Base-by-base conservation (phyloP, 1,140 invertebrate species). In the Globodera ellingtonae region DNA sequence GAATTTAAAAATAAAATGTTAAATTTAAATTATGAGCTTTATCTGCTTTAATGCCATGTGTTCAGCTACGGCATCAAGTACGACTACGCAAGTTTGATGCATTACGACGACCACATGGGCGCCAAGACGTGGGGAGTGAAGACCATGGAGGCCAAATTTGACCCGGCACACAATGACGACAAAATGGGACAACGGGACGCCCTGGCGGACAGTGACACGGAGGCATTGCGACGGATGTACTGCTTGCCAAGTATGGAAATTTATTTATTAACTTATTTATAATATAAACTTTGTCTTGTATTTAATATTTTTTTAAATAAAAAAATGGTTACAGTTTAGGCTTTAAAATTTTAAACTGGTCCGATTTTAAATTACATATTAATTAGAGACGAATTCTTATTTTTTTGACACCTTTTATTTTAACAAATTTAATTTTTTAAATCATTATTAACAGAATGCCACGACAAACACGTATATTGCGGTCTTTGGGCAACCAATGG, bases 381-480 rank as follows among this genome's bases (percentile, higher is more conserved):
- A 35, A 35, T 35, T 35, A 35, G 1, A 35, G 35, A 35, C 35
- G 3, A 35, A 35, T 35, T 35, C 35, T 1, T 35, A 35, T 35
- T 35, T 35, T n/a, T 35, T 0, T 35, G 35, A 35, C 1, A 35
- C 3, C 1, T 35, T 35, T 59, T 44, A 79, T 21, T 59, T 59
- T 18, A 15, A 59, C 18, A 7, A 50, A 50, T 50, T 50, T 7
- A 50, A 1, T 4, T 1, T 52, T 52, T 13, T 52, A 13, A 13
- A 9, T 52, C 13, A 9, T 65, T 18, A 10, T 46, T 66, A 59
- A n/a, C 65, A 82, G 81, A 56, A n/a, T 84, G 83, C 72, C 79
- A 82, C n/a, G 86, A 87, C 67, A 81, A 83, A 18, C 87, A 87
- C 70, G 81, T 87, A n/a, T 86, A 85, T 73, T 87, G 86, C 75